Evolutionary conservation across 2,888 invertebrate species (phyloP).

Genomic region (Eulithis testata): DNA sequence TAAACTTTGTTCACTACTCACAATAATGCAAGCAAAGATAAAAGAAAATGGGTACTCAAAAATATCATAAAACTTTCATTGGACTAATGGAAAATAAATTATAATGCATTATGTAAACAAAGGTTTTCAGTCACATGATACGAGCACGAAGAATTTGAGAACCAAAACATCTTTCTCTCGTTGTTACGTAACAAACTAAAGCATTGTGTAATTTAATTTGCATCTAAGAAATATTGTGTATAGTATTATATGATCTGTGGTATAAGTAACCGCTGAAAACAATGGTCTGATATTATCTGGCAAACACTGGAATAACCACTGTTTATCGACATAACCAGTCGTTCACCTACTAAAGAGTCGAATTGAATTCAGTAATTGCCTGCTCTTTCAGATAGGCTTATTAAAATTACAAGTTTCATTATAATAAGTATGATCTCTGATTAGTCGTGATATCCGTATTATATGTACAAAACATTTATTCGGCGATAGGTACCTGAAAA

Average conservation of each 20-base stretch:
- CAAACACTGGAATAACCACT: background rate
- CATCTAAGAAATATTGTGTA: conserved; percentile 24
- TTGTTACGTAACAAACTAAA: conserved; percentile 19
- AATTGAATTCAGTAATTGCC: no score
- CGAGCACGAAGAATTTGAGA: conserved; percentile 10
- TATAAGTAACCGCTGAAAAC: conserved; percentile 10
- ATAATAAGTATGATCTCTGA: no score
- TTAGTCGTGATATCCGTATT: no score
- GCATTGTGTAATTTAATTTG: conserved; percentile 39
- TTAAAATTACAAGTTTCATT: no score
- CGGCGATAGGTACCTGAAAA: no score
- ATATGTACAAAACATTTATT: no score
- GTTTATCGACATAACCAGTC: background rate
- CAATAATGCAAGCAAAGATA: background rate
- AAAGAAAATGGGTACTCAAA: background rate
- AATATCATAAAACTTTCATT: conserved; percentile 5
- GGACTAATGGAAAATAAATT: conserved; percentile 4
- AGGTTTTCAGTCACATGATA: conserved; percentile 22
- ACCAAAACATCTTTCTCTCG: conserved; percentile 1
- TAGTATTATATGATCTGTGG: no score
- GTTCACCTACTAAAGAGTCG: background rate
- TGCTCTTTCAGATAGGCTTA: no score
- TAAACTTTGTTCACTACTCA: background rate
- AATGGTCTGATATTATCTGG: conserved; percentile 23
- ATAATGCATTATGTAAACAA: conserved; percentile 10